Evolutionary conservation across 2,113 vertebrate genomes (phyloP).

Genomic region (Euleptes europaea): DNA sequence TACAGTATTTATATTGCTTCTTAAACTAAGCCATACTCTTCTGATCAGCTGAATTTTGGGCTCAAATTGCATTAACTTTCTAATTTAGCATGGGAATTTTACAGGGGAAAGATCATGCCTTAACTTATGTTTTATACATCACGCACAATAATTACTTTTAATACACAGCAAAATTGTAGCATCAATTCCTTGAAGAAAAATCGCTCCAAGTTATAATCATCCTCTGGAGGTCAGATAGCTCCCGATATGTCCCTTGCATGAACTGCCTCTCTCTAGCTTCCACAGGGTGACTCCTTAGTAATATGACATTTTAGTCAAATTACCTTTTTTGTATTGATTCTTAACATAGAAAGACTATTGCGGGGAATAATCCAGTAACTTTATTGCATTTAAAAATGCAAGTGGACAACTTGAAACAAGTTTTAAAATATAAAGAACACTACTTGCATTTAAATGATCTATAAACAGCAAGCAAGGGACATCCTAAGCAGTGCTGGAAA

Average conservation of each 20-base stretch:
- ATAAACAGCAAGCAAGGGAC: neutral
- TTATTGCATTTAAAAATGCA: neutral
- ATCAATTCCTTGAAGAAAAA: neutral
- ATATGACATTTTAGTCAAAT: neutral
- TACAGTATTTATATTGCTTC: neutral
- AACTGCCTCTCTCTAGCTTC: neutral
- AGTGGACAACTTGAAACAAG: rapidly evolving
- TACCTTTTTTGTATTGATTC: neutral
- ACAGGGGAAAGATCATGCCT: neutral
- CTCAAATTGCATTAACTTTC: neutral
- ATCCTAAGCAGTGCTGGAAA: neutral
- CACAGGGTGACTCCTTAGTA: neutral
- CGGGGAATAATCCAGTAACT: neutral
- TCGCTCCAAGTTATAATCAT: neutral
- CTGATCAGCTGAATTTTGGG: neutral
- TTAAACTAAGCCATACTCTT: neutral
- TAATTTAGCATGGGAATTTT: neutral
- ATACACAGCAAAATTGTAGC: conserved; percentile 14
- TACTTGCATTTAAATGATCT: neutral
- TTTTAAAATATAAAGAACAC: neutral
- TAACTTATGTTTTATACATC: neutral
- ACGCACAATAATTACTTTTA: neutral
- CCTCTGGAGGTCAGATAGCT: neutral
- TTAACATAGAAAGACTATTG: neutral
- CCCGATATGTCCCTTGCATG: neutral